Evolutionary conservation across 2,113 vertebrate species (phyloP).

Genomic region (Platycercus adscitus): DNA sequence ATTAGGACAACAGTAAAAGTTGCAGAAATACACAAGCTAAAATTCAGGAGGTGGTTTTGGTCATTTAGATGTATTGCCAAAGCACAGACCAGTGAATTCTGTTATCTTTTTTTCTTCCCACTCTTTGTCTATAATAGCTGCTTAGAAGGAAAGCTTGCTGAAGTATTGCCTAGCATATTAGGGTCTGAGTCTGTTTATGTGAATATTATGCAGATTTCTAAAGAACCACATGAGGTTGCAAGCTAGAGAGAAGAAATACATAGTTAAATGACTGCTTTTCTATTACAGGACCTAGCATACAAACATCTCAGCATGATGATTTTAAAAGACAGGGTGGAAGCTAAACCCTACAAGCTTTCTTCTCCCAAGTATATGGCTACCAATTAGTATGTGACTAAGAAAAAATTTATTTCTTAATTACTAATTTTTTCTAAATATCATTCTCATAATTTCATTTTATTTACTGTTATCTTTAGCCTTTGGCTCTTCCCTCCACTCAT

Average conservation of each 20-base stretch:
- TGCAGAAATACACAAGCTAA: neutral
- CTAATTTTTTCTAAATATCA: neutral
- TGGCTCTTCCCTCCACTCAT: neutral
- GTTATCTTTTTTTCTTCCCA: neutral
- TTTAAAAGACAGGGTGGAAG: neutral
- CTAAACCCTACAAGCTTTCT: neutral
- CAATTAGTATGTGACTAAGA: neutral
- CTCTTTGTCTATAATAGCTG: neutral
- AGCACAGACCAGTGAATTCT: neutral
- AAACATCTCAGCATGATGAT: neutral
- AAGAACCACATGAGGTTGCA: neutral
- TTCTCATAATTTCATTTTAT: slow-evolving; percentile 2
- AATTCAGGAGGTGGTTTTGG: neutral
- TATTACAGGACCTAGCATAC: neutral
- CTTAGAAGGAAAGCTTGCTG: neutral
- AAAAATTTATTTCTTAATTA: neutral
- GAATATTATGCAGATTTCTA: slow-evolving; percentile 30
- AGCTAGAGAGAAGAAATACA: neutral
- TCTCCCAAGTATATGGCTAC: neutral
- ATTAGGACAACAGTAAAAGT: neutral
- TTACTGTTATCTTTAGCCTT: slow-evolving; percentile 5
- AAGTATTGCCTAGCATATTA: neutral
- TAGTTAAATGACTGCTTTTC: neutral
- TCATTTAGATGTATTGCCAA: neutral
- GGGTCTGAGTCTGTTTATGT: slow-evolving; percentile 1